These are phyloP conservation scores for Drosophila azteca DNA, from an alignment of 1,140 invertebrate genomes.

Conservation along the genomic window DNA sequence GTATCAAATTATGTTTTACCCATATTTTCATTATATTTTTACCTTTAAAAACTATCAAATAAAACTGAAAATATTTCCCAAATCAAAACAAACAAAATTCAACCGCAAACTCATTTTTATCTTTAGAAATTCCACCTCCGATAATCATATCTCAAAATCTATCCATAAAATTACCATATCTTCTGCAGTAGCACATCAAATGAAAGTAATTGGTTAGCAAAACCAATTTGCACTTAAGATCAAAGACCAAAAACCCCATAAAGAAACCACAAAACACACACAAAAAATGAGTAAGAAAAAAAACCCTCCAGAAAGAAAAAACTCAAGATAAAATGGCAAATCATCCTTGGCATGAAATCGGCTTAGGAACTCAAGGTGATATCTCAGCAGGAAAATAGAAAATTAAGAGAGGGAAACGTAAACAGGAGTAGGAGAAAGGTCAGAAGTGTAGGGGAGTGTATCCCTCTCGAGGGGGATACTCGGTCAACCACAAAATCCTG, in stretches of 20 bases:
- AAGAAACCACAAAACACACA: constrained; percentile 31
- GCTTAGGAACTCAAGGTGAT: constrained; percentile 73
- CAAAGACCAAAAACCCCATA: constrained; percentile 36
- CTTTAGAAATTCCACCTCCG: no score
- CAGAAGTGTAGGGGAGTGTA: constrained; percentile 56
- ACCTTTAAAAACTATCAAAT: no score
- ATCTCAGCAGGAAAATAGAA: constrained; percentile 34
- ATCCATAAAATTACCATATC: no score
- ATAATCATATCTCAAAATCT: no score
- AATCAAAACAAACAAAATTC: no score
- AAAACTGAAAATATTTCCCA: no score
- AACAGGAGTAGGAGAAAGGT: constrained; percentile 31
- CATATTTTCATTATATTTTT: no score
- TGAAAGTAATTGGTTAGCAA: constrained; percentile 29
- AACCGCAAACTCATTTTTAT: no score
- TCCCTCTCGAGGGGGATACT: constrained; percentile 31
- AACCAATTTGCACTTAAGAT: constrained; percentile 71
- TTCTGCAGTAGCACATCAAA: not conserved
- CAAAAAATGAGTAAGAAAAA: constrained; percentile 14
- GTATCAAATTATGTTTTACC: no score
- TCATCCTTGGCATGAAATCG: constrained; percentile 74
- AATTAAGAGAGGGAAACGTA: not conserved
- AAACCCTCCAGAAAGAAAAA: constrained; percentile 13
- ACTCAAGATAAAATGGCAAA: constrained; percentile 56
- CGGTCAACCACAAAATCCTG: constrained; percentile 65